phyloP scores from a whole-genome alignment of 1,140 invertebrate species.

The Drosophila azteca region DNA sequence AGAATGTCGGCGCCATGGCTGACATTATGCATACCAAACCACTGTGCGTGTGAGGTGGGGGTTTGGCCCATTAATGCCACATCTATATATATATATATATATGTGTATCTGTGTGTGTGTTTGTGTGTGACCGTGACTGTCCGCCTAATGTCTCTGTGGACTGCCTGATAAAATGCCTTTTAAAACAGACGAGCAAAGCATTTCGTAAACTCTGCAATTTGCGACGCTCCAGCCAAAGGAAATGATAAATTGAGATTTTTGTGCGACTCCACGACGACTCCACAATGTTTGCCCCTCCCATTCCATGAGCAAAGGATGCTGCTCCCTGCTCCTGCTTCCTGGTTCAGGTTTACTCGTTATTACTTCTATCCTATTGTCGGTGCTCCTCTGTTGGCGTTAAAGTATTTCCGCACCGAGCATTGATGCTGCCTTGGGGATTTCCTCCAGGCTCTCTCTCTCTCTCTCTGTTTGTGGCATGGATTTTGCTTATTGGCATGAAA shows the following conservation, averaged over 20 bases:
- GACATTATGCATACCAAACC: conserved; percentile 47
- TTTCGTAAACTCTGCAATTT: conserved; percentile 63
- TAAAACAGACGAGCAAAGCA: conserved; percentile 62
- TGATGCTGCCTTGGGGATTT: conserved; percentile 17
- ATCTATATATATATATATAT: conserved; percentile 25
- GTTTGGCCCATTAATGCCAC: conserved; percentile 31
- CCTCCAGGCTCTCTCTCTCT: background rate
- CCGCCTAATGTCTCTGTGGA: conserved; percentile 26
- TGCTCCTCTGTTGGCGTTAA: conserved; percentile 38
- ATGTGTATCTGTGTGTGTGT: no score
- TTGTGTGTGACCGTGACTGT: background rate
- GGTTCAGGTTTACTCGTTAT: conserved; percentile 45
- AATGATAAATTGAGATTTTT: conserved; percentile 79
- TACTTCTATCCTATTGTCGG: conserved; percentile 30
- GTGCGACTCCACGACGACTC: conserved; percentile 22
- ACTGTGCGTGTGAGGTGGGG: background rate
- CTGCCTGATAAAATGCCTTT: conserved; percentile 63
- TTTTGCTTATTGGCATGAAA: conserved; percentile 31
- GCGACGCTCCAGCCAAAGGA: conserved; percentile 61
- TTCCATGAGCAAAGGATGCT: conserved; percentile 11
- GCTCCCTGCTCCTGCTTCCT: background rate
- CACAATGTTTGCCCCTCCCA: background rate
- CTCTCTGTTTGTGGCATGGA: conserved; percentile 4
- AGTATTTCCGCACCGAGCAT: conserved; percentile 39
- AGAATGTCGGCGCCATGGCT: conserved; percentile 57